Conservation (phyloP, 2,888 invertebrate genomes). For the Tetranychus piercei region DNA sequence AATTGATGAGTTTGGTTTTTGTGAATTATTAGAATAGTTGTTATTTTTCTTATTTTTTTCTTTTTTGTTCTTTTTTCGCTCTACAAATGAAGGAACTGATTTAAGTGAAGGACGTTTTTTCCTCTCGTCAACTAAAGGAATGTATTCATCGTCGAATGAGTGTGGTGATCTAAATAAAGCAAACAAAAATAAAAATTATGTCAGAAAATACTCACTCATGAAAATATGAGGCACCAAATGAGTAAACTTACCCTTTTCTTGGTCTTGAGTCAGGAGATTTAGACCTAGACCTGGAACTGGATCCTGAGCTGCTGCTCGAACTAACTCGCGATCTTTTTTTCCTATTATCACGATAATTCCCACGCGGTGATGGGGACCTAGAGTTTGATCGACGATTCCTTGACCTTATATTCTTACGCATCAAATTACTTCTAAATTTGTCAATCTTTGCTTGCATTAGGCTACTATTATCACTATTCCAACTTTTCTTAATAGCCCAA, state of each 20-base stretch:
- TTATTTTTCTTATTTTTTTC: slow-evolving; percentile 16
- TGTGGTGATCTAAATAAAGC: background rate
- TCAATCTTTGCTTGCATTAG: too few relatives aligned
- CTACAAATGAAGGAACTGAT: background rate
- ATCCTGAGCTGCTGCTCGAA: slow-evolving; percentile 31
- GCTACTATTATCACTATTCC: too few relatives aligned
- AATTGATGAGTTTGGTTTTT: background rate
- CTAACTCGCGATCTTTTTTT: slow-evolving; percentile 28
- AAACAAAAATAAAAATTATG: background rate
- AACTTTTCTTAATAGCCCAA: too few relatives aligned
- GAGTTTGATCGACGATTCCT: too few relatives aligned
- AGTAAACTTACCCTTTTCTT: too few relatives aligned
- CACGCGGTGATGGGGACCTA: too few relatives aligned
- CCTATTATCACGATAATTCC: too few relatives aligned
- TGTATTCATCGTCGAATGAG: background rate
- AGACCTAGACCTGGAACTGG: slow-evolving; percentile 29
- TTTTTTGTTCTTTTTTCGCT: slow-evolving; percentile 16
- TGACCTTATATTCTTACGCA: too few relatives aligned
- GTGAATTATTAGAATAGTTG: background rate
- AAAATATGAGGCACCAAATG: too few relatives aligned
- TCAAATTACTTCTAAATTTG: too few relatives aligned
- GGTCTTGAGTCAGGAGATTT: slow-evolving; percentile 14
- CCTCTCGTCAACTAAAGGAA: background rate
- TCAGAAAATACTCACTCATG: too few relatives aligned
- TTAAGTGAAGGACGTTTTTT: background rate